Evolutionary conservation across 1,140 invertebrate genomes (phyloP), one percentile per base, ranked within the genome.

Genomic region (Parasteatoda tepidariorum): DNA sequence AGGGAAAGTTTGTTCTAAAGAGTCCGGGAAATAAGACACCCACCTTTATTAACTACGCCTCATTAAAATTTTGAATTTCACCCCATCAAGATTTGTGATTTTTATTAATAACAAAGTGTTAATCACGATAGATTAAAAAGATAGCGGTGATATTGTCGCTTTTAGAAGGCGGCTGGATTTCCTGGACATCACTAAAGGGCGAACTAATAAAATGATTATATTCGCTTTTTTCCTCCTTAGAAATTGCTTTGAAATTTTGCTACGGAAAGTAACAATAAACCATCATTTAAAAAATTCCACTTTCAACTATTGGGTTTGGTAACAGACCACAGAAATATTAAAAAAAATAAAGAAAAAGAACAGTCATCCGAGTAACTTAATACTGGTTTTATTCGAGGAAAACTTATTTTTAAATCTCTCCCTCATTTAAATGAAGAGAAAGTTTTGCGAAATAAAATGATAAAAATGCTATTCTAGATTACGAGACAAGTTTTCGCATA

Each of bases 381-480:
- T 64, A 64, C 61, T 31, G 26, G 13, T 59, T 30, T 26, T 64
- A 13, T 24, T 15, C 13, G 26, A 33, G 13, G 22, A 24, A 30
- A 33, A 18, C 9, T 64, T 64, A 13, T 26, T 64, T 64, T 64
- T 64, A 48, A 15, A 64, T 28, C 11, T 64, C n/a, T 31, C 13
- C 28, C 31, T 55, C 28, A 41, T n/a, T n/a, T n/a, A n/a, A n/a
- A 38, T 7, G 68, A 31, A 55, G 59, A 83, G 87, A 86, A 86
- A 76, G 57, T 70, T 7, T 7, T 59, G 24, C 7, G 24, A 59
- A 24, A 59, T n/a, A 59, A 24, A 7, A 59, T 22, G 57, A n/a
- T 59, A 59, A 59, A 22, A 59, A n/a, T 59, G 7, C 22, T 59
- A 7, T 59, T n/a, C n/a, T n/a, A n/a, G n/a, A n/a, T n/a, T n/a